Conservation (phyloP, 2,888 invertebrate genomes). For the Megastigmus dorsalis region DNA sequence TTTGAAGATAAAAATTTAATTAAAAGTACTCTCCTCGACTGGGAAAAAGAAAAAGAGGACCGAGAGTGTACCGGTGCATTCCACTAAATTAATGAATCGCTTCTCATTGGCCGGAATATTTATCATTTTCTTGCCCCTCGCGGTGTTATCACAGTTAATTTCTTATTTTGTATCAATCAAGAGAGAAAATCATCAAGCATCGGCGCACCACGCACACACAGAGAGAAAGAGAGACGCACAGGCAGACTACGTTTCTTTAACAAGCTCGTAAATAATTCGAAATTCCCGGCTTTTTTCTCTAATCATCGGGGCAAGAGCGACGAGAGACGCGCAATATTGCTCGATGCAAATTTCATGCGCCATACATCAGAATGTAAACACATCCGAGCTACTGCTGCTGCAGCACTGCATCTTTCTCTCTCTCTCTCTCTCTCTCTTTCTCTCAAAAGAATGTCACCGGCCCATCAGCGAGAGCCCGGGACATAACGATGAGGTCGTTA, state of each 20-base stretch:
- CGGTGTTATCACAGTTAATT: constrained; percentile 19
- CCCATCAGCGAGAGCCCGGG: constrained; percentile 17
- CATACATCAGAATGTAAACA: constrained; percentile 22
- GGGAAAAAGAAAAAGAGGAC: too few species aligned
- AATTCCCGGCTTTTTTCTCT: constrained; percentile 31
- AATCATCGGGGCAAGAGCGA: constrained; percentile 23
- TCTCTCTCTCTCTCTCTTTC: too few species aligned
- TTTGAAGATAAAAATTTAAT: too few species aligned
- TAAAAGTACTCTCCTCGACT: too few species aligned
- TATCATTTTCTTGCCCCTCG: not conserved
- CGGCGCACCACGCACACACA: too few species aligned
- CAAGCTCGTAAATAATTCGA: constrained; percentile 44
- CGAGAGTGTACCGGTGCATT: too few species aligned
- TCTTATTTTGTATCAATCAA: constrained; percentile 11
- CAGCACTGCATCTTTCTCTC: too few species aligned
- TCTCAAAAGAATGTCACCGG: constrained; percentile 29
- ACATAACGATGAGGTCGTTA: constrained; percentile 50
- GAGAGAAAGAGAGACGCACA: too few species aligned
- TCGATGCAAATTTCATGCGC: constrained; percentile 38
- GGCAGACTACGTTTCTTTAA: constrained; percentile 32
- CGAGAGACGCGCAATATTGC: not conserved
- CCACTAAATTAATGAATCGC: not conserved
- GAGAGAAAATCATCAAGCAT: not conserved
- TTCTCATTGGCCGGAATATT: not conserved
- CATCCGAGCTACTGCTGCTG: not conserved